Conservation (phyloP, 1,140 invertebrate species). For the Zaprionus tsacasi region DNA sequence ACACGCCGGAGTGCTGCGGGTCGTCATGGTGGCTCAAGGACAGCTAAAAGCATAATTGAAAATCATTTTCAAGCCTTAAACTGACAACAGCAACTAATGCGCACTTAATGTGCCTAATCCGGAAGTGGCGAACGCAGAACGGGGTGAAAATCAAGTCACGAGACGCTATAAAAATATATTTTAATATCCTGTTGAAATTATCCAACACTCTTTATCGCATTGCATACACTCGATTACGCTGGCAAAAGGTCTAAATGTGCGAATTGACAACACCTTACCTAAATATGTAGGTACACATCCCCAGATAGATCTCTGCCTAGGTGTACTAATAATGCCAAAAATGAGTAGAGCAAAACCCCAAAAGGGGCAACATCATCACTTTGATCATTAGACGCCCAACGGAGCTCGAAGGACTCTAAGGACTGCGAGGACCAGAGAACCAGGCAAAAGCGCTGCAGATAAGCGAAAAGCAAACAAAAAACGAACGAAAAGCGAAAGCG, state of each 20-base stretch:
- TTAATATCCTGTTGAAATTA: neutral
- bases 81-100: conserved; percentile 45
- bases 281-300: too few species aligned
- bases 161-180: neutral
- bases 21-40: conserved; percentile 18
- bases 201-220: conserved; percentile 52
- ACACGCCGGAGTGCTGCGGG: conserved; percentile 40
- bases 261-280: conserved; percentile 10
- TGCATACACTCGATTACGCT: conserved; percentile 73
- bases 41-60: conserved; percentile 65
- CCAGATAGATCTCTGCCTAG: too few species aligned
- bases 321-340: neutral
- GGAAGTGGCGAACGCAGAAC: neutral
- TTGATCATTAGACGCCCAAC: conserved; percentile 73
- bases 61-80: conserved; percentile 52
- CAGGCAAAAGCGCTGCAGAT: conserved; percentile 27
- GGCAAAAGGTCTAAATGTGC: conserved; percentile 49
- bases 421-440: conserved; percentile 13
- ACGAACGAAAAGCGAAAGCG: conserved; percentile 12
- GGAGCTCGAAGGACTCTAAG: neutral
- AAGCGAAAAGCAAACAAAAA: conserved; percentile 48
- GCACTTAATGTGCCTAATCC: conserved; percentile 42
- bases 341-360: conserved; percentile 4
- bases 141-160: neutral
- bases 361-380: conserved; percentile 46